Evolutionary conservation across 2,888 invertebrate genomes (phyloP).

Genomic region (Mimas tiliae): DNA sequence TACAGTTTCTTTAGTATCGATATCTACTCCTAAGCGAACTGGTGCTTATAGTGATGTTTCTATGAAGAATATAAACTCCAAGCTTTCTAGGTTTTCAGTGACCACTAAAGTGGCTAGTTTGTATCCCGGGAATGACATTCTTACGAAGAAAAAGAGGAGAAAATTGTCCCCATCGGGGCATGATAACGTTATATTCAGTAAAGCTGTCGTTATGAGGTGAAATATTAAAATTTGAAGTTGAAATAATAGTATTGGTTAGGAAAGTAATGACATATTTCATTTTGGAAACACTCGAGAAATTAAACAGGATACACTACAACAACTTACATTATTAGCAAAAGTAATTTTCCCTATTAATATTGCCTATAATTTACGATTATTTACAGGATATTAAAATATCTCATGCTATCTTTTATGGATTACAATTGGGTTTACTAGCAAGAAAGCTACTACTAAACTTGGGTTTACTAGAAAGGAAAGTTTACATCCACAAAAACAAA

Average conservation of each 20-base stretch:
- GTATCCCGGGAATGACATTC: constrained; percentile 55
- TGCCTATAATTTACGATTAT: no score
- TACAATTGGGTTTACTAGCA: not conserved
- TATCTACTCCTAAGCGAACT: constrained; percentile 37
- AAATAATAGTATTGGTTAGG: not conserved
- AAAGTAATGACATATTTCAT: not conserved
- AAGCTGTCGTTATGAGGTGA: constrained; percentile 14
- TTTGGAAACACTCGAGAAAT: not conserved
- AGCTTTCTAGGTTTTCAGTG: constrained; percentile 47
- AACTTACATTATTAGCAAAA: no score
- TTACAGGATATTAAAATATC: no score
- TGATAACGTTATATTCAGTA: not conserved
- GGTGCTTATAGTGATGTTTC: constrained; percentile 20
- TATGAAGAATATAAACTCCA: constrained; percentile 35
- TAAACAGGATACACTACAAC: no score
- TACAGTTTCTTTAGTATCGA: constrained; percentile 43
- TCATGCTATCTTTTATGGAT: no score
- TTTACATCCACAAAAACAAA: no score
- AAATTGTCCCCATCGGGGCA: not conserved
- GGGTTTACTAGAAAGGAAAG: not conserved
- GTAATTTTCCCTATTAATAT: no score
- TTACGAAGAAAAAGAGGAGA: constrained; percentile 41
- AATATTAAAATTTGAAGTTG: not conserved
- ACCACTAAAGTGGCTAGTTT: constrained; percentile 51
- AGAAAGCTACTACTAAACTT: not conserved